Conservation (phyloP, 2,888 invertebrate species). For the Opisthograptis luteolata region DNA sequence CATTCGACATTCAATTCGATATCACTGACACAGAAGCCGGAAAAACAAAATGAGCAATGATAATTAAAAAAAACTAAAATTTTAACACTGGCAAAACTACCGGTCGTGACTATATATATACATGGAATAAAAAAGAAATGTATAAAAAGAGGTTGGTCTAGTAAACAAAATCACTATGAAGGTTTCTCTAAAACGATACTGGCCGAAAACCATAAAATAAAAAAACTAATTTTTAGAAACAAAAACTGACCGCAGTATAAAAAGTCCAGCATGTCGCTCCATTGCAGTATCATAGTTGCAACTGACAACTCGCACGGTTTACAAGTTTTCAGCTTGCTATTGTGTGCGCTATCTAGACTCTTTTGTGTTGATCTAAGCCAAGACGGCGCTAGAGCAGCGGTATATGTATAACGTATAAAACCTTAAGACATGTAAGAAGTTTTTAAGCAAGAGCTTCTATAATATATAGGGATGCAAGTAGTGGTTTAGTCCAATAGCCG, state of each 20-base stretch:
- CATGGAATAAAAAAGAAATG: too few species aligned
- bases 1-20: conserved; percentile 10
- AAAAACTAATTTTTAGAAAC: too few species aligned
- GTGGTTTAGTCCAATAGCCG: not conserved
- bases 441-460: not conserved
- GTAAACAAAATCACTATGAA: not conserved
- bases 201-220: too few species aligned
- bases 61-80: conserved; percentile 7
- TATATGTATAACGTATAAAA: conserved; percentile 33
- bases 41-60: not conserved
- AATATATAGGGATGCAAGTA: not conserved
- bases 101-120: too few species aligned
- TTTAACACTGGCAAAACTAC: not conserved
- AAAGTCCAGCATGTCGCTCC: conserved; percentile 80
- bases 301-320: conserved; percentile 71
- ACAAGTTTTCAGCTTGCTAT: conserved; percentile 50
- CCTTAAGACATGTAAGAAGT: too few species aligned
- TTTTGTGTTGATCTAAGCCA: conserved; percentile 41
- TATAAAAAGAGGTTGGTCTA: not conserved
- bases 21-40: conserved; percentile 3
- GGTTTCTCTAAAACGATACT: too few species aligned
- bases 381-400: conserved; percentile 19
- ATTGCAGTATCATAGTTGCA: conserved; percentile 77
- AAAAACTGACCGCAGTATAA: conserved; percentile 76
- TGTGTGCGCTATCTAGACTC: conserved; percentile 65